Evolutionary conservation across 2,797 vertebrate genomes (phyloP).

Genomic region (Peromyscus attwateri): DNA sequence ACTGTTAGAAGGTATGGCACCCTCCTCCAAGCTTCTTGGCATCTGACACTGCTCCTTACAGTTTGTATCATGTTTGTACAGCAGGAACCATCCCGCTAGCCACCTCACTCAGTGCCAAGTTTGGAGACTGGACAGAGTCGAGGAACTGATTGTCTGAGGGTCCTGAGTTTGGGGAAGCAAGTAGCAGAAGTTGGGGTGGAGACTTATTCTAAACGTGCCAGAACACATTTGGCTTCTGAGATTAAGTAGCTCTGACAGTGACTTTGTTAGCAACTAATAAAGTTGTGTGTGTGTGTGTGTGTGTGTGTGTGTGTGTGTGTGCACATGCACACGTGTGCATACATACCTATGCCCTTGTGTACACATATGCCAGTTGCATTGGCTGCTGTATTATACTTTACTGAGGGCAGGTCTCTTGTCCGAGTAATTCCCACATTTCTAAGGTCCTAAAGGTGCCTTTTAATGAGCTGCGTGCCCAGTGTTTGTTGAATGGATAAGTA

Average conservation of each 20-base stretch:
- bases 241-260: not conserved
- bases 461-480: not conserved
- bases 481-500: constrained; percentile 32
- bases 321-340: not conserved
- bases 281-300: not conserved
- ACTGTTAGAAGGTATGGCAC: not conserved
- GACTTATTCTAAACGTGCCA: constrained; percentile 1
- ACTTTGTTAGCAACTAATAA: not conserved
- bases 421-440: constrained; percentile 5
- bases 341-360: too few relatives aligned
- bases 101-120: not conserved
- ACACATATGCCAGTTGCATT: not conserved
- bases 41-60: not conserved
- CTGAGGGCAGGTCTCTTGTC: not conserved
- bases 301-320: not conserved
- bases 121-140: not conserved
- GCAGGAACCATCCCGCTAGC: not conserved
- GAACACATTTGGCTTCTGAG: constrained; percentile 32
- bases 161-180: constrained; percentile 50
- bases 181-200: not conserved
- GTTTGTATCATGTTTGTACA: not conserved
- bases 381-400: not conserved
- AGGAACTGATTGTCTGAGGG: not conserved
- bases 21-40: not conserved
- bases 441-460: not conserved